Percentiles rank a stretch among this genome's conserved stretches.
These are phyloP conservation scores for Rhynchomys soricoides DNA, from an alignment of 2,113 vertebrate species.

Conservation along the genomic window DNA sequence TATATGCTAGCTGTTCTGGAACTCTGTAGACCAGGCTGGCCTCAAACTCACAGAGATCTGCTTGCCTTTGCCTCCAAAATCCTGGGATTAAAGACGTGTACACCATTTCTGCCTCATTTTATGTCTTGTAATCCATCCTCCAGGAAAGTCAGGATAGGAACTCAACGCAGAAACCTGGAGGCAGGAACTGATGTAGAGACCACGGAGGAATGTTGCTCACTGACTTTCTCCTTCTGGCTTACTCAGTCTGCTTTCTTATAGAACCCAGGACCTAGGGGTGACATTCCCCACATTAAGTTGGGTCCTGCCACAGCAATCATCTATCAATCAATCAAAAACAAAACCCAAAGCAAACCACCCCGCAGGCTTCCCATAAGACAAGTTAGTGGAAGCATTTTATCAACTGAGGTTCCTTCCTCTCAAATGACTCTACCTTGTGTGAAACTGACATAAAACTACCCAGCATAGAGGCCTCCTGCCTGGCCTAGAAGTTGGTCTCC, in stretches of 20 bases:
- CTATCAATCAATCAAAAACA: background rate
- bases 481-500: conserved; percentile 15
- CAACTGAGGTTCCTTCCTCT: background rate
- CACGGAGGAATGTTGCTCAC: background rate
- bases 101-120: no score
- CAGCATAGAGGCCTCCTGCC: background rate
- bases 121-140: background rate
- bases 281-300: background rate
- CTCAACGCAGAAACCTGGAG: background rate
- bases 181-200: background rate
- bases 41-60: background rate
- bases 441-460: background rate
- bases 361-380: background rate
- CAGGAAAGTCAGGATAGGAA: background rate
- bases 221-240: background rate
- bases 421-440: background rate
- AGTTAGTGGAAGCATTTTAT: background rate
- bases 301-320: no score
- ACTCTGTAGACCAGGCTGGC: background rate
- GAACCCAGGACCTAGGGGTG: background rate
- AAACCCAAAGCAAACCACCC: background rate
- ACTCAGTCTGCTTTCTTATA: background rate
- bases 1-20: background rate
- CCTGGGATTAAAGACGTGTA: background rate
- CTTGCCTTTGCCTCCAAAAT: background rate